Percentiles rank a stretch among this genome's conserved stretches.
These are phyloP conservation scores for Phanerotoma sp. DNA, from an alignment of 2,888 invertebrate genomes.

Conservation along the genomic window DNA sequence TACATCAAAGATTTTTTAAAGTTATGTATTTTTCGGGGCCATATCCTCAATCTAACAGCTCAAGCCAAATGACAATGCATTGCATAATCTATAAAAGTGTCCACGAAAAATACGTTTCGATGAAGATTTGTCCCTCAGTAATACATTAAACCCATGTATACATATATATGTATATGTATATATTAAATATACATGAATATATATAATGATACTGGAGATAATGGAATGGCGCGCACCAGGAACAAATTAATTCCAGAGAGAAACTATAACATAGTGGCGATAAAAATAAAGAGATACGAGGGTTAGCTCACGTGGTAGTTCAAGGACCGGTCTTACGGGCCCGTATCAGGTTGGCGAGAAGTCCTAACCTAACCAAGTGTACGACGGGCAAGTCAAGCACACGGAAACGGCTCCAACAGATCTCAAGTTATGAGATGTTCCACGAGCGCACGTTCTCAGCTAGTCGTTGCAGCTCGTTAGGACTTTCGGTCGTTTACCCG, in stretches of 20 bases:
- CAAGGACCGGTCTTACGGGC: conserved; percentile 5
- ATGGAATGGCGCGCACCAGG: conserved; percentile 2
- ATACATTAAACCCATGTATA: too few relatives aligned
- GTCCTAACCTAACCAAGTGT: background rate
- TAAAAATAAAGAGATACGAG: conserved; percentile 20
- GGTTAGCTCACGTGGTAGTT: background rate
- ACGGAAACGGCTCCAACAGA: conserved; percentile 5
- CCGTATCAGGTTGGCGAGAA: background rate
- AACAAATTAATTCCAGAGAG: conserved; percentile 26
- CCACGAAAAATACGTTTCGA: too few relatives aligned
- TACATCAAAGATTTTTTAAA: too few relatives aligned
- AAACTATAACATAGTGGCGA: conserved; percentile 18
- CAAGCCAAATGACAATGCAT: too few relatives aligned
- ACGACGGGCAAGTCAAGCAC: background rate
- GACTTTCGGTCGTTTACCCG: conserved; percentile 50
- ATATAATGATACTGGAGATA: background rate
- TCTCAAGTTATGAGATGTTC: conserved; percentile 35
- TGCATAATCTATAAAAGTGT: too few relatives aligned
- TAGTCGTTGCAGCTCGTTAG: conserved; percentile 46
- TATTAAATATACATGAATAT: conserved; percentile 6
- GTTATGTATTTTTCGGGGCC: too few relatives aligned
- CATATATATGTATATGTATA: too few relatives aligned
- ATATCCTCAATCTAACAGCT: too few relatives aligned
- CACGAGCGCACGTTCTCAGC: conserved; percentile 31
- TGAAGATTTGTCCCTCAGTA: too few relatives aligned